Conservation (phyloP, 2,113 vertebrate genomes). For the Chrysochloris asiatica region DNA sequence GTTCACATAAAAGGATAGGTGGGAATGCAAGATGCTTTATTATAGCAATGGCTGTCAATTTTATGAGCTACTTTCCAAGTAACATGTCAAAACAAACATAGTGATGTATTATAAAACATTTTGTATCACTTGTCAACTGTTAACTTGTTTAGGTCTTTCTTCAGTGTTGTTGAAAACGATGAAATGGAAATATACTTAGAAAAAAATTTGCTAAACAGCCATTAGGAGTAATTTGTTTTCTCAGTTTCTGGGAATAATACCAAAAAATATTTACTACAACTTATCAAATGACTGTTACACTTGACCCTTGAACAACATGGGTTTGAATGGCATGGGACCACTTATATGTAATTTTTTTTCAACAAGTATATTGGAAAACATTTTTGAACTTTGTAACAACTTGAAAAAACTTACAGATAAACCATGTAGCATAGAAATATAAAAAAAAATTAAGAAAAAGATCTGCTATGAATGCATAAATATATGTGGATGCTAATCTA, state of each 20-base stretch:
- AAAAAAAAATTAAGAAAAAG: no score
- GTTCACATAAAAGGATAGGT: slow-evolving; percentile 51
- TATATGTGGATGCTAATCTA: no score
- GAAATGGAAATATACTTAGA: slow-evolving; percentile 40
- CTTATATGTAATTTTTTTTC: no score
- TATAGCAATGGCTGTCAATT: slow-evolving; percentile 52
- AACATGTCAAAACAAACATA: slow-evolving; percentile 45
- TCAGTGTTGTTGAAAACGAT: slow-evolving; percentile 51
- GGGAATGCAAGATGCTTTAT: slow-evolving; percentile 42
- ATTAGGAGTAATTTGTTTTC: slow-evolving; percentile 62
- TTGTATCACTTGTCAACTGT: slow-evolving; percentile 52
- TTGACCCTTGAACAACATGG: no score
- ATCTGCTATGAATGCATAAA: no score
- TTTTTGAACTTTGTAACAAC: no score
- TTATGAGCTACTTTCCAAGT: slow-evolving; percentile 58
- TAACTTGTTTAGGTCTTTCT: slow-evolving; percentile 55
- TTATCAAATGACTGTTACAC: slow-evolving; percentile 32
- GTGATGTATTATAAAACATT: slow-evolving; percentile 63
- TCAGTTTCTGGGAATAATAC: slow-evolving; percentile 55
- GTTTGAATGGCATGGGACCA: no score
- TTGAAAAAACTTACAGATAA: no score
- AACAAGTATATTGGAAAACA: no score
- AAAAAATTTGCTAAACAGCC: slow-evolving; percentile 54
- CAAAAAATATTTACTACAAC: slow-evolving; percentile 34
- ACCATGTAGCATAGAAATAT: no score